Conservation (phyloP, 30 jellyfish, hydroid and myxozoan genomes). For the Hydra vulgaris region DNA sequence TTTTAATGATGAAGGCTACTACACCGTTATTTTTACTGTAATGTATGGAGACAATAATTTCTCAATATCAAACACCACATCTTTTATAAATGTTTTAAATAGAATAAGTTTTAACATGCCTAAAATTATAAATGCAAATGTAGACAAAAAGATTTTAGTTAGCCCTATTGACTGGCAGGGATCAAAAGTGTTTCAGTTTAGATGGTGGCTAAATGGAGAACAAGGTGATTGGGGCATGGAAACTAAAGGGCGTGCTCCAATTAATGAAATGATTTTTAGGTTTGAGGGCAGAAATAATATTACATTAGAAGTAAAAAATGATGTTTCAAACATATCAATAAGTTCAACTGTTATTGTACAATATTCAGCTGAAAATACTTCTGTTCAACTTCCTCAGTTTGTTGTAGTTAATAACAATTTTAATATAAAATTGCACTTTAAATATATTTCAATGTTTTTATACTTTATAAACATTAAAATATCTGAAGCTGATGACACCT, state of each 20-base stretch:
- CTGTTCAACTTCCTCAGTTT: background rate
- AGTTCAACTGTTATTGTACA: slow-evolving; percentile 31
- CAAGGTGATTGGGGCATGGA: slow-evolving; percentile 18
- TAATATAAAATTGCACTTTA: background rate
- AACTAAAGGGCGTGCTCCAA: background rate
- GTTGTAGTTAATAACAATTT: background rate
- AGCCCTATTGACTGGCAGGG: background rate
- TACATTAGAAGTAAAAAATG: slow-evolving; percentile 24
- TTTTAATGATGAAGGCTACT: slow-evolving; percentile 23
- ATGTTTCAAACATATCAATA: slow-evolving; percentile 15
- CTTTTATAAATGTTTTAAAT: background rate
- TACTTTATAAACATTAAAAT: background rate
- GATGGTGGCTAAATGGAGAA: slow-evolving; percentile 32
- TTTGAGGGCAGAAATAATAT: slow-evolving; percentile 32
- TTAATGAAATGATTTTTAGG: slow-evolving; percentile 5
- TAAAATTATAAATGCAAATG: background rate
- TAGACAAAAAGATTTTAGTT: background rate
- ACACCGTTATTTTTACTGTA: slow-evolving; percentile 2
- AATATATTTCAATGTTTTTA: background rate
- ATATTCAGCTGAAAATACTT: slow-evolving; percentile 15
- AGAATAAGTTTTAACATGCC: background rate
- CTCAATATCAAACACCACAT: background rate
- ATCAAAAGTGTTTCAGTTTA: slow-evolving; percentile 4
- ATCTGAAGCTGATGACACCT: background rate
- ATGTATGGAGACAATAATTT: background rate